A percentile compares a stretch with the other conserved stretches of the same genome.
Evolutionary conservation across 2,797 vertebrate genomes (phyloP).

Genomic region (Odontamblyopus rebecca): DNA sequence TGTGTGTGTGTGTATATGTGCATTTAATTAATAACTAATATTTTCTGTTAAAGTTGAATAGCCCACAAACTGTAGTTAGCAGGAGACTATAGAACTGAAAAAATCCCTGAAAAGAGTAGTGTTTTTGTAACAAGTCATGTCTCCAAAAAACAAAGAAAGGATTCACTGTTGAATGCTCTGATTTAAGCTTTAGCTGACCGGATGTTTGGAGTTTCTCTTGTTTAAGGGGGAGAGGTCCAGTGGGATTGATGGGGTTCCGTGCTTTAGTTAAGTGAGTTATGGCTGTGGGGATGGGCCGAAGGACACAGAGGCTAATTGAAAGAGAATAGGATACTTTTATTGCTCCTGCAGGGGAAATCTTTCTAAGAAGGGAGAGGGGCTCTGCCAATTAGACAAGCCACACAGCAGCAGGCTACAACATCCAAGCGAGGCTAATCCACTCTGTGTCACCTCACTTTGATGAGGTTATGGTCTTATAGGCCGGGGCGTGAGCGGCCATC

Average conservation of each 20-base stretch:
- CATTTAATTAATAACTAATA: too few relatives aligned
- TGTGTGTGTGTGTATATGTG: too few relatives aligned
- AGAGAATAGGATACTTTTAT: constrained; percentile 81
- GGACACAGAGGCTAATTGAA: constrained; percentile 78
- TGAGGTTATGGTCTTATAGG: constrained; percentile 54
- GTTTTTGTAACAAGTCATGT: not conserved
- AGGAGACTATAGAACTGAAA: too few relatives aligned
- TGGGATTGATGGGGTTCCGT: constrained; percentile 48
- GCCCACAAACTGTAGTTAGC: too few relatives aligned
- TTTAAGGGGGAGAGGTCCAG: constrained; percentile 7
- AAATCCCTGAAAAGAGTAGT: too few relatives aligned
- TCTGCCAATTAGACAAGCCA: constrained; percentile 69
- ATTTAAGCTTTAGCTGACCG: constrained; percentile 16
- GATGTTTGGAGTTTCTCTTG: constrained; percentile 11
- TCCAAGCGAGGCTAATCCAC: constrained; percentile 61
- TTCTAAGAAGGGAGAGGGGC: constrained; percentile 56
- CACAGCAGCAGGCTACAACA: constrained; percentile 58
- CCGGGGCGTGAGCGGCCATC: constrained; percentile 46
- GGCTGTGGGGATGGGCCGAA: constrained; percentile 66
- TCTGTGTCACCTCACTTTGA: constrained; percentile 60
- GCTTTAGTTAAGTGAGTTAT: constrained; percentile 75
- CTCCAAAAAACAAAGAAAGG: not conserved
- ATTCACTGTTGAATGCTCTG: not conserved
- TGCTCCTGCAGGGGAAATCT: constrained; percentile 74
- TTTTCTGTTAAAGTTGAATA: too few relatives aligned